These are phyloP conservation scores for Geophilus truncorum DNA, from an alignment of 2,888 invertebrate genomes.

Conservation along the genomic window DNA sequence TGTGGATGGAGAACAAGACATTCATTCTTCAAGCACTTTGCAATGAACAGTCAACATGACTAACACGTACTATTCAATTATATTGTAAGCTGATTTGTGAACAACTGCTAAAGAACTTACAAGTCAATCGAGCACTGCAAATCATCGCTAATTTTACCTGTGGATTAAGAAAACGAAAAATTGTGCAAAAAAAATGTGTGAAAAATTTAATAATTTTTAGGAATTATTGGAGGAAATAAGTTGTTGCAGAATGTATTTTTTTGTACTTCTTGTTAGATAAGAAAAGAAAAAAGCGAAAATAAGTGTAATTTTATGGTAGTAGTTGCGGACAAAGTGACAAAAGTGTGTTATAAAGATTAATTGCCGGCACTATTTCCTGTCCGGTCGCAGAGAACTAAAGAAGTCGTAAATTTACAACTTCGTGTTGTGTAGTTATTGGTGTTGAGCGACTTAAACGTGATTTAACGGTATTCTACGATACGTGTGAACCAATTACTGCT, in stretches of 20 bases:
- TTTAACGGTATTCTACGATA: background rate
- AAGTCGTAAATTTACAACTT: background rate
- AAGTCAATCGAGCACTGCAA: too few species aligned
- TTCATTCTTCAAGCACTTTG: background rate
- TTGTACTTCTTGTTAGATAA: background rate
- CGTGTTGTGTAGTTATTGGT: background rate
- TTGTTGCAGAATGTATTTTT: too few species aligned
- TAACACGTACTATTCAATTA: background rate
- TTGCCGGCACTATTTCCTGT: background rate
- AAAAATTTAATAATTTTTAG: too few species aligned
- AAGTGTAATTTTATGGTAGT: background rate
- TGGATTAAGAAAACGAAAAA: too few species aligned
- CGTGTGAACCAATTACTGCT: too few species aligned
- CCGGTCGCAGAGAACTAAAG: background rate
- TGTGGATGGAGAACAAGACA: background rate
- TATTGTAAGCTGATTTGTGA: background rate
- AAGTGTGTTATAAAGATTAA: background rate
- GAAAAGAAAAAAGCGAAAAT: background rate
- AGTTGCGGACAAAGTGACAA: background rate
- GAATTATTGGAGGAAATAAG: too few species aligned
- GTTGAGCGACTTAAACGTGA: background rate
- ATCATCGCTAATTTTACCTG: background rate
- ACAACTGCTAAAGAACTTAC: background rate
- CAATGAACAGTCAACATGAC: background rate
- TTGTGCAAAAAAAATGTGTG: too few species aligned